Evolutionary conservation across 2,797 vertebrate species (phyloP).

Genomic region (Helostoma temminkii): DNA sequence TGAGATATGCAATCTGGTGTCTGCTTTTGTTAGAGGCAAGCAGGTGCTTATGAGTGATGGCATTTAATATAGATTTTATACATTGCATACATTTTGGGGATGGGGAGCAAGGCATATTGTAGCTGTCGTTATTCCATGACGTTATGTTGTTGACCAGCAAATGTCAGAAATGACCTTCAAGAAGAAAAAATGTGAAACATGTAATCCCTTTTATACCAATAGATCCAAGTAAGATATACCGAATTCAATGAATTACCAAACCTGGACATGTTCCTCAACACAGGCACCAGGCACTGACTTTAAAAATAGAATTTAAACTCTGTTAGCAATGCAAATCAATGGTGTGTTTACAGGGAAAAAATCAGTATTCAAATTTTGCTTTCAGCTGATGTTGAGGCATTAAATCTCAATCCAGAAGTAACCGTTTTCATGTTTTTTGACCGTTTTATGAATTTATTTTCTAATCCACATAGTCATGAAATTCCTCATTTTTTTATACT

Average conservation of each 20-base stretch:
- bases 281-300: conserved; percentile 29
- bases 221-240: conserved; percentile 21
- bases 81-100: conserved; percentile 57
- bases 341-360: conserved; percentile 24
- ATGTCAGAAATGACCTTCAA: conserved; percentile 52
- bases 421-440: conserved; percentile 47
- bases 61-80: conserved; percentile 68
- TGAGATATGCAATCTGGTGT: conserved; percentile 77
- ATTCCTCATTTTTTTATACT: conserved; percentile 55
- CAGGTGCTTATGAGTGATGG: conserved; percentile 61
- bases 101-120: conserved; percentile 48
- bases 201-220: conserved; percentile 42
- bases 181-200: conserved; percentile 43
- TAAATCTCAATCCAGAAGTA: conserved; percentile 24
- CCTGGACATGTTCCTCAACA: conserved; percentile 31
- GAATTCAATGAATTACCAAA: conserved; percentile 38
- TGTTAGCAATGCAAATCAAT: conserved; percentile 47
- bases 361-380: conserved; percentile 37
- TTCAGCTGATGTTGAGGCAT: conserved; percentile 51
- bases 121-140: conserved; percentile 41
- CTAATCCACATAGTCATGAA: conserved; percentile 45
- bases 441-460: conserved; percentile 48
- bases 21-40: conserved; percentile 61
- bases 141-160: conserved; percentile 35
- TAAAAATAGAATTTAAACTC: conserved; percentile 52